phyloP scores from a whole-genome alignment of 2,797 vertebrate species.

The Acomys russatus region DNA sequence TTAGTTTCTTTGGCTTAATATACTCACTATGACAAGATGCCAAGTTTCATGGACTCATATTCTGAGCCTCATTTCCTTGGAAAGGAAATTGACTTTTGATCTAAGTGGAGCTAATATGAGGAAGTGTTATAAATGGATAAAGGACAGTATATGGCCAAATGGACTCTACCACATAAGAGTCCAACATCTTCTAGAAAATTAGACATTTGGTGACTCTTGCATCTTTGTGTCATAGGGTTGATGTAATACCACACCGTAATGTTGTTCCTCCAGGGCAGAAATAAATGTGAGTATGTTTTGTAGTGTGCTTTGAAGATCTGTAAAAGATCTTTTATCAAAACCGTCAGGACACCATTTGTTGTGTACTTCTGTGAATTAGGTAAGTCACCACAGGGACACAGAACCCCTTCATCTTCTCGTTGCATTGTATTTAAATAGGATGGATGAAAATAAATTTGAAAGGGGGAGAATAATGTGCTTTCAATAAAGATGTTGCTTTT shows the following conservation, averaged over 20 bases:
- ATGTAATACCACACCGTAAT: neutral
- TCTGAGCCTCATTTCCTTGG: neutral
- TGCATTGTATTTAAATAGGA: slow-evolving; percentile 38
- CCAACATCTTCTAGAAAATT: slow-evolving; percentile 50
- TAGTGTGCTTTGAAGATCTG: slow-evolving; percentile 61
- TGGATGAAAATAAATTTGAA: slow-evolving; percentile 19
- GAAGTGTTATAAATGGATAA: slow-evolving; percentile 8
- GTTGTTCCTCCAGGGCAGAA: neutral
- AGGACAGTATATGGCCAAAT: neutral
- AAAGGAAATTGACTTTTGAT: neutral
- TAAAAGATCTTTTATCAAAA: slow-evolving; percentile 47
- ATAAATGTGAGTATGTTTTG: slow-evolving; percentile 44
- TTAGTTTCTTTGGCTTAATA: slow-evolving; percentile 38
- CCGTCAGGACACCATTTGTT: slow-evolving; percentile 11
- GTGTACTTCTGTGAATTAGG: neutral
- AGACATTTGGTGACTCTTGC: slow-evolving; percentile 15
- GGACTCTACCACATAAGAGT: neutral
- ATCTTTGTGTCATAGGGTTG: neutral
- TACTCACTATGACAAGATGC: neutral
- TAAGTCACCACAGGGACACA: neutral
- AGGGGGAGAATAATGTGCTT: slow-evolving; percentile 11
- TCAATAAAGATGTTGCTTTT: slow-evolving; percentile 67
- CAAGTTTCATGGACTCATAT: neutral
- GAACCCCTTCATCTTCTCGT: neutral
- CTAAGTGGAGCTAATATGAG: neutral